Evolutionary conservation across 2,797 vertebrate genomes (phyloP).

Genomic region (Enteromius thamalakanensis): DNA sequence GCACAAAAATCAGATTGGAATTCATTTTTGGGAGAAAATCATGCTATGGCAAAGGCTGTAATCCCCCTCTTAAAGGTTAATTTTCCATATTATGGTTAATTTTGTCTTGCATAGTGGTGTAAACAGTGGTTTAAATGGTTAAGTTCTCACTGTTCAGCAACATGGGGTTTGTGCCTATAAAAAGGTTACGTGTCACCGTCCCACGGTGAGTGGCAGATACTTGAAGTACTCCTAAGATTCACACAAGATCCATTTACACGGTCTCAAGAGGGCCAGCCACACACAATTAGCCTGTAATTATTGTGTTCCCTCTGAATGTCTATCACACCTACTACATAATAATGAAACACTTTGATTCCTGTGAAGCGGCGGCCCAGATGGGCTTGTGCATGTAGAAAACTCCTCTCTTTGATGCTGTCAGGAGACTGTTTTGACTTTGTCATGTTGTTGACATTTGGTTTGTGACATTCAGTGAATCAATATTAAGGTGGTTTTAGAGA

Average conservation of each 20-base stretch:
- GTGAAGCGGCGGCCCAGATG: slow-evolving; percentile 12
- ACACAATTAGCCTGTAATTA: slow-evolving; percentile 28
- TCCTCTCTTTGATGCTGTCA: background rate
- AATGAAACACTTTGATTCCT: slow-evolving; percentile 27
- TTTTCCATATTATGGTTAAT: background rate
- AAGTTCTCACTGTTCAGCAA: background rate
- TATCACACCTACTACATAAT: slow-evolving; percentile 8
- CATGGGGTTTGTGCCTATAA: background rate
- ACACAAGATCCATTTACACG: background rate
- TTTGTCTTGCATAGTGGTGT: background rate
- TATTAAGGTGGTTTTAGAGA: slow-evolving; percentile 24
- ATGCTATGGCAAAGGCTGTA: background rate
- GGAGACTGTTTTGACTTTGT: background rate
- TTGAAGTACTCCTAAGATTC: background rate
- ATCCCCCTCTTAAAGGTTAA: background rate
- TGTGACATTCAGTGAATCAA: slow-evolving; percentile 9
- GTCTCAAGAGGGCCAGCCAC: background rate
- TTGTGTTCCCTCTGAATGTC: slow-evolving; percentile 12
- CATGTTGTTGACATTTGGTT: slow-evolving; percentile 24
- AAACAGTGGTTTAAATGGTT: background rate
- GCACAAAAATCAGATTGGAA: background rate
- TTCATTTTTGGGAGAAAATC: background rate
- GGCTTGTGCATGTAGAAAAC: background rate
- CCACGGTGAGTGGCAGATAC: background rate
- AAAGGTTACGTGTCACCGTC: background rate